A percentile compares a stretch with the other conserved stretches of the same genome.
These are phyloP conservation scores for Rapana venosa DNA, from an alignment of 2,888 invertebrate species.

Conservation along the genomic window DNA sequence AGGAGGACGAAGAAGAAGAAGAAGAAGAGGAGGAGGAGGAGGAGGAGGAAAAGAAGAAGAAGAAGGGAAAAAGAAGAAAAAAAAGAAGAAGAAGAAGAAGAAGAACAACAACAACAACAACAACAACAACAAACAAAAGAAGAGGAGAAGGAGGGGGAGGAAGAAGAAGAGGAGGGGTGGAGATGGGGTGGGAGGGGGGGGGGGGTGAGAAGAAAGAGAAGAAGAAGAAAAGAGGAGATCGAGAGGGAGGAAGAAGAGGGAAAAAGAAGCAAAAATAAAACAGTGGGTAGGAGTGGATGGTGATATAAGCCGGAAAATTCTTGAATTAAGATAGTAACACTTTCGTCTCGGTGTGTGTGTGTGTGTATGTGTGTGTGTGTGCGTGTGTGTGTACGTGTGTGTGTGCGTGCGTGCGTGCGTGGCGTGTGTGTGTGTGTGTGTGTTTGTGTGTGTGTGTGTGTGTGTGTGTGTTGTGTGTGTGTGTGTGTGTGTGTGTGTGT, in stretches of 20 bases:
- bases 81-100: neutral
- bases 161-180: neutral
- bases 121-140: neutral
- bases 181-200: too few relatives aligned
- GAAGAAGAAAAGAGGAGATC: neutral
- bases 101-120: neutral
- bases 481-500: too few relatives aligned
- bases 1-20: neutral
- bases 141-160: neutral
- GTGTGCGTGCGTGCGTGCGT: too few relatives aligned
- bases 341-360: too few relatives aligned
- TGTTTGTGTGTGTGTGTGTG: too few relatives aligned
- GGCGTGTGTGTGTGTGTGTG: too few relatives aligned
- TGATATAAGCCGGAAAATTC: too few relatives aligned
- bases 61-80: neutral
- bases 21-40: neutral
- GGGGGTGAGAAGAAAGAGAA: neutral
- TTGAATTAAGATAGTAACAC: too few relatives aligned
- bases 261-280: neutral
- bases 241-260: neutral
- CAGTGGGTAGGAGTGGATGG: too few relatives aligned
- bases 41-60: neutral
- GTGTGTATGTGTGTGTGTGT: too few relatives aligned
- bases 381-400: too few relatives aligned
- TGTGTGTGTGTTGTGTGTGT: too few relatives aligned